Conservation (phyloP, 2,888 invertebrate genomes). For the Biston stratarius region DNA sequence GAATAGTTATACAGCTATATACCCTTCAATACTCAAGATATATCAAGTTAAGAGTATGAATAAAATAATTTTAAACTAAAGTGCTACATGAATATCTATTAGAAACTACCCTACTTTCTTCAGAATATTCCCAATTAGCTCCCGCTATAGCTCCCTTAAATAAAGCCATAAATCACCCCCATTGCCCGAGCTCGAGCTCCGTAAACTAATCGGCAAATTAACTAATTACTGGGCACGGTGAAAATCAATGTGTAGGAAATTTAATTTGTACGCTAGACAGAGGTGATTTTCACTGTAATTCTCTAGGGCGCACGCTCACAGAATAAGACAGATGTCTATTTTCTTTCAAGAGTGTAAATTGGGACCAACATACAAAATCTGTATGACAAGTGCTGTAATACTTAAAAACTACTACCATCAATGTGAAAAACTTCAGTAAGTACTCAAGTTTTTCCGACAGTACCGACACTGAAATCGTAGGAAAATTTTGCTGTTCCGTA, state of each 20-base stretch:
- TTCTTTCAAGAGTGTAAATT: no score
- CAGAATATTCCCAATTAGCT: slow-evolving; percentile 1
- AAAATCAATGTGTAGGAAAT: slow-evolving; percentile 80
- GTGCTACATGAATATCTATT: no score
- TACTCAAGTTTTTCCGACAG: no score
- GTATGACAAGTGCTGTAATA: background rate
- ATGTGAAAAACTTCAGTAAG: no score
- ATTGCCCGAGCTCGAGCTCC: slow-evolving; percentile 64
- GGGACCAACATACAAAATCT: no score
- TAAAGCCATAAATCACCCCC: slow-evolving; percentile 70
- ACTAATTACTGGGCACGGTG: slow-evolving; percentile 73
- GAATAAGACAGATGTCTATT: slow-evolving; percentile 6
- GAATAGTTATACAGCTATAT: no score
- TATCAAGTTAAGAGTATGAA: no score
- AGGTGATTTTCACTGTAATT: slow-evolving; percentile 65
- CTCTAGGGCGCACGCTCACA: slow-evolving; percentile 49
- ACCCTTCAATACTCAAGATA: no score
- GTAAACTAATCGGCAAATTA: slow-evolving; percentile 79
- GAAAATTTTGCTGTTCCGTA: no score
- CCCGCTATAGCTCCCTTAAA: slow-evolving; percentile 51
- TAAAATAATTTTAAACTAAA: no score
- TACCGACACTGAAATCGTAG: no score
- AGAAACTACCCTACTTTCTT: background rate
- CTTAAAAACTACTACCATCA: background rate
- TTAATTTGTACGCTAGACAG: slow-evolving; percentile 72